Conservation (phyloP, 2,113 vertebrate genomes). For the Leucopsar rothschildi region DNA sequence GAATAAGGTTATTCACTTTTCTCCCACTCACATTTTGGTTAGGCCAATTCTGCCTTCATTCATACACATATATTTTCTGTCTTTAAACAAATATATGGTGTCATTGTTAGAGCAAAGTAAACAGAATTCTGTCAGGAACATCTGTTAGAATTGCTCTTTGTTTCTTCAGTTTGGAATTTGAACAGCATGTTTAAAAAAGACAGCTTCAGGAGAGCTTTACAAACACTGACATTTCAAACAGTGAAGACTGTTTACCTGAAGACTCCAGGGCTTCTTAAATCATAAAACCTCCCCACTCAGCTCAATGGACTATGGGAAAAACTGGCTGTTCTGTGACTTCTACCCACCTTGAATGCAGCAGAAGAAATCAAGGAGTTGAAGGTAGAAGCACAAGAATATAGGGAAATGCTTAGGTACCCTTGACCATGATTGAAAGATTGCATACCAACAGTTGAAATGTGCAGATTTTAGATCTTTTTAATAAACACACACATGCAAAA, state of each 20-base stretch:
- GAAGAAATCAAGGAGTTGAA: not conserved
- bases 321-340: not conserved
- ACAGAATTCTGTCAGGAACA: not conserved
- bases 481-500: not conserved
- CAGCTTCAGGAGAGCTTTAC: not conserved
- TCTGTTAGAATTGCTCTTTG: not conserved
- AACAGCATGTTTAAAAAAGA: not conserved
- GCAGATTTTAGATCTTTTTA: not conserved
- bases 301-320: not conserved
- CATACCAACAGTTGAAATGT: not conserved
- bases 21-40: not conserved
- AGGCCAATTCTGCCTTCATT: not conserved
- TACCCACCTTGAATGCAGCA: not conserved
- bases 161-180: not conserved
- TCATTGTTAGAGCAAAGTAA: not conserved
- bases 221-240: conserved; percentile 9
- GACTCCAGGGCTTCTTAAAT: not conserved
- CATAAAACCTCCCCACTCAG: not conserved
- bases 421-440: not conserved
- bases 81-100: not conserved
- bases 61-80: not conserved
- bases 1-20: not conserved
- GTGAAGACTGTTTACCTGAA: not conserved
- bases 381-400: not conserved
- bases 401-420: not conserved